phyloP scores from a whole-genome alignment of 2,797 vertebrate species.

The Momotus momota region DNA sequence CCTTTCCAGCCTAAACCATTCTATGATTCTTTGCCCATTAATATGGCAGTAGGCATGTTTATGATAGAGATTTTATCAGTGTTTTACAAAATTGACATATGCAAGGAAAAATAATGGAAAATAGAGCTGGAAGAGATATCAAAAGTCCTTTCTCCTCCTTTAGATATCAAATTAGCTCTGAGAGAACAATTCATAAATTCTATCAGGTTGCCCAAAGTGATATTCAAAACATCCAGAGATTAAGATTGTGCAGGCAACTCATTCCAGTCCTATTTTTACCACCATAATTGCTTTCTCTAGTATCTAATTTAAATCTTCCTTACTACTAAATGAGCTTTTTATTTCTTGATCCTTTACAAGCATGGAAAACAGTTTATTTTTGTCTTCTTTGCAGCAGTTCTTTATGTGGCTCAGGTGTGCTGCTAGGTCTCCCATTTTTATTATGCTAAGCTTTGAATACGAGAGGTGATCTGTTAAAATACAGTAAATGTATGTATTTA shows the following conservation, averaged over 20 bases:
- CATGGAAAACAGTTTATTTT: background rate
- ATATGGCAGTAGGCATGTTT: background rate
- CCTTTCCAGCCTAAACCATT: too few relatives aligned
- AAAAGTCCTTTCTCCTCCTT: background rate
- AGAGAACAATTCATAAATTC: background rate
- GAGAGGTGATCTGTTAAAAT: background rate
- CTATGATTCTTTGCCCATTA: background rate
- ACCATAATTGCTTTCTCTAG: background rate
- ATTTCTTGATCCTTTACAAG: slow-evolving; percentile 1
- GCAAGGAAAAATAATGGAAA: background rate
- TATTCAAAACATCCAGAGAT: background rate
- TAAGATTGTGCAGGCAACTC: background rate
- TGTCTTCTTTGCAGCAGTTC: background rate
- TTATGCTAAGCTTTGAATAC: background rate
- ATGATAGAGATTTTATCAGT: background rate
- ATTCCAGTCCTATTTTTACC: background rate
- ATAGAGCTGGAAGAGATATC: background rate
- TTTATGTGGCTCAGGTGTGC: background rate
- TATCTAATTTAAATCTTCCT: background rate
- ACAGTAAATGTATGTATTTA: background rate
- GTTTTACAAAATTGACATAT: background rate
- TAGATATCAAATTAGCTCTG: background rate
- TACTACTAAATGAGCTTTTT: slow-evolving; percentile 1
- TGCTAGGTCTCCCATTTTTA: background rate
- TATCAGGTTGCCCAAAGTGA: background rate